Evolutionary conservation across 2,113 vertebrate species (phyloP).

Genomic region (Sclerurus mexicanus): DNA sequence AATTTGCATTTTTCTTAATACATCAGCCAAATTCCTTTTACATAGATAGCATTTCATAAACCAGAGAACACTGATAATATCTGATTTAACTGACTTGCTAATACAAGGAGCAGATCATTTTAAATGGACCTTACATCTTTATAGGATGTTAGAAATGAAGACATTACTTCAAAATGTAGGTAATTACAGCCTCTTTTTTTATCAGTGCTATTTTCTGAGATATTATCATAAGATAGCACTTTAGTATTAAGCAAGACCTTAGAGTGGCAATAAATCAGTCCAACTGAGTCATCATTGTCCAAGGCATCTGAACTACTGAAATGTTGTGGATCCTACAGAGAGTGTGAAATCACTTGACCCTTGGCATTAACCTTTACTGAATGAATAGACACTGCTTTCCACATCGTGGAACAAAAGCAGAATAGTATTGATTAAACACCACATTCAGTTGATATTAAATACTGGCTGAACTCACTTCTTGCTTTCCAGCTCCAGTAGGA

Average conservation of each 20-base stretch:
- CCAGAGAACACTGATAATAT: slow-evolving; percentile 65
- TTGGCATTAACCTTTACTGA: slow-evolving; percentile 96
- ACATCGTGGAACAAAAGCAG: slow-evolving; percentile 91
- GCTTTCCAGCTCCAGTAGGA: slow-evolving; percentile 76
- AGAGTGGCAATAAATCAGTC: slow-evolving; percentile 95
- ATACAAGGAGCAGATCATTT: slow-evolving; percentile 77
- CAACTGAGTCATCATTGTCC: slow-evolving; percentile 95
- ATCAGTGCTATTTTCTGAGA: slow-evolving; percentile 82
- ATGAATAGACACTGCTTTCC: slow-evolving; percentile 91
- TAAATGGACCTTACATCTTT: slow-evolving; percentile 79
- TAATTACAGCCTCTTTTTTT: slow-evolving; percentile 84
- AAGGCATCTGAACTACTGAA: slow-evolving; percentile 88
- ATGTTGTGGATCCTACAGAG: slow-evolving; percentile 87
- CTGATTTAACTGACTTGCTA: slow-evolving; percentile 74
- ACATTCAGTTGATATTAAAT: slow-evolving; percentile 95
- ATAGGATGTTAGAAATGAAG: slow-evolving; percentile 81
- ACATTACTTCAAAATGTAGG: slow-evolving; percentile 82
- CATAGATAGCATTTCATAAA: slow-evolving; percentile 61
- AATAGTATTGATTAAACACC: slow-evolving; percentile 98
- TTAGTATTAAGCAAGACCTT: slow-evolving; percentile 81
- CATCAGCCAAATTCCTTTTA: slow-evolving; percentile 37
- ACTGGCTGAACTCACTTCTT: slow-evolving; percentile 84
- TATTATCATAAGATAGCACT: slow-evolving; percentile 96
- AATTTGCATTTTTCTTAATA: slow-evolving; percentile 66
- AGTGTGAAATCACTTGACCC: slow-evolving; percentile 99